Evolutionary conservation across 2,888 invertebrate genomes (phyloP), one percentile per base, ranked within the genome.

Genomic region (Alentia gelatinosa): DNA sequence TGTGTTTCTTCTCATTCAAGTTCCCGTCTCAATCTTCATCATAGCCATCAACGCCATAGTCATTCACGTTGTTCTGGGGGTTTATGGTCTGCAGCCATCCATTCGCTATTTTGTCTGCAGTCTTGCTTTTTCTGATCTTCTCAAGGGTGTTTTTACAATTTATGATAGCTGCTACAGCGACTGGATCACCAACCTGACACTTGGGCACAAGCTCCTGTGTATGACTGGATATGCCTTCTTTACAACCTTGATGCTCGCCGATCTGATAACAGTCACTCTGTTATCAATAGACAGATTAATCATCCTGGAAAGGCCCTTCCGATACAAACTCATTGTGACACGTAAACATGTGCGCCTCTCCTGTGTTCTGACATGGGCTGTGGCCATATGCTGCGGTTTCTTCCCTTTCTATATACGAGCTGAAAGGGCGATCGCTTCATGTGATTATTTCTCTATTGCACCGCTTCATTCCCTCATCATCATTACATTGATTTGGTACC

Each of bases 61-160:
- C 19, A 83, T 83, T 23, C 39, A 39, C 12, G 83, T 83, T 1
- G 26, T 40, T 37, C 39, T 83, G 39, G 15, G 39, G 4, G 37
- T 83, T 12, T 83, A 83, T 19, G 83, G 26, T 26, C 40, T 83
- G 1, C 83, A 37, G 83, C 83, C 83, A 1, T 83, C 83, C 39
- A 83, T 83, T 35, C 83, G 83, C 5, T 83, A 83, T 23, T 83
- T 83, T 83, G 83, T 83, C 1, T 83, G 83, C 37, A 83, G 83
- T 39, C 83, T 83, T 1, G 83, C 83, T 26, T 15, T 83, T 3
- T 83, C 83, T 5, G 83, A 83, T 39, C 83, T 83, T 0, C 83
- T 83, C 37, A 83, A 83, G 39, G 83, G 83, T 19, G 83, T 39
- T 12, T 83, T 37, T 23, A 83, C 83, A 1, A 83, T 83, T 1